These are phyloP conservation scores for Scelioninae gen. 2 DNA, from an alignment of 2,888 invertebrate genomes.

Conservation along the genomic window DNA sequence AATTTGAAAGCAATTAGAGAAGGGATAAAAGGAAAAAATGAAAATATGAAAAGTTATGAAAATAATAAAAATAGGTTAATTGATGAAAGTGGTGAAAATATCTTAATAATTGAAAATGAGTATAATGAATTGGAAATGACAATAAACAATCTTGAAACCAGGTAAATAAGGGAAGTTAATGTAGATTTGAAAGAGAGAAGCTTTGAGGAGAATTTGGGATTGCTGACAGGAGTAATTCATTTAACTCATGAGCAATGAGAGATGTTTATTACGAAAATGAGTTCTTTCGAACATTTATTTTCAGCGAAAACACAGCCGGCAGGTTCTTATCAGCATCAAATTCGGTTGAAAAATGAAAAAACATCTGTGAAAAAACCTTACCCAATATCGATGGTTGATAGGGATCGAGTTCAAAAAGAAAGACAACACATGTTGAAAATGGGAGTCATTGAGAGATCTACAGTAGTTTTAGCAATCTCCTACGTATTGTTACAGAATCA, in stretches of 20 bases:
- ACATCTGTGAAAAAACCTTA: conserved; percentile 17
- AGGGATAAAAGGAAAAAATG: background rate
- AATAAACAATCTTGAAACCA: background rate
- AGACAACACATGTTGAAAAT: conserved; percentile 19
- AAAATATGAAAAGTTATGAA: background rate
- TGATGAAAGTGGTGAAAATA: background rate
- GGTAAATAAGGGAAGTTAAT: conserved; percentile 5
- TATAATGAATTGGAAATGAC: background rate
- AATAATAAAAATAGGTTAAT: background rate
- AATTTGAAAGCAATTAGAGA: background rate
- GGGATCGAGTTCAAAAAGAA: conserved; percentile 11
- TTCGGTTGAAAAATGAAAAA: conserved; percentile 7
- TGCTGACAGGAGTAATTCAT: background rate
- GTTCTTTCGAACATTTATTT: conserved; percentile 15
- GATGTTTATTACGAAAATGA: conserved; percentile 3
- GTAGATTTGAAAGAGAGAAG: too few relatives aligned
- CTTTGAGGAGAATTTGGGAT: too few relatives aligned
- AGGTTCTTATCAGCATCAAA: conserved; percentile 22
- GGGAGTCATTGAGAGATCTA: conserved; percentile 24
- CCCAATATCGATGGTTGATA: conserved; percentile 9
- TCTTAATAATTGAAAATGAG: background rate
- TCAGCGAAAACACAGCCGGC: conserved; percentile 4
- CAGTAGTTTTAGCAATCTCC: conserved; percentile 20
- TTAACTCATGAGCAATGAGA: conserved; percentile 14
- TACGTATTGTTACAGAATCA: too few relatives aligned